Conservation (phyloP, 2,797 vertebrate species). For the Melanotaenia trifasciata region DNA sequence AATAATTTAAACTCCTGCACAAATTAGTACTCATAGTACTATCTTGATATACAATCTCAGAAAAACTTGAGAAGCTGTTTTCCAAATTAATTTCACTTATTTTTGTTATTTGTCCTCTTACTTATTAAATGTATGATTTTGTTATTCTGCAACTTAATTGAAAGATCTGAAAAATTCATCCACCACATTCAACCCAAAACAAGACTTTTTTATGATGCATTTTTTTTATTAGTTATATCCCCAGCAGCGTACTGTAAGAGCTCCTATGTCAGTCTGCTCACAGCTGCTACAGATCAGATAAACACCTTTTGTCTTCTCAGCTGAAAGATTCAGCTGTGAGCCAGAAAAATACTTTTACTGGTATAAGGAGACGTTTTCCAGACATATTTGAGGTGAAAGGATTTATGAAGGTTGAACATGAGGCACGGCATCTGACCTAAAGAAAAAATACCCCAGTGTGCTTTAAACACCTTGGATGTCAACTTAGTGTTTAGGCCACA, state of each 20-base stretch:
- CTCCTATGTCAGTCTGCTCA: constrained; percentile 26
- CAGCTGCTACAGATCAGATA: constrained; percentile 55
- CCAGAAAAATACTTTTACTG: constrained; percentile 28
- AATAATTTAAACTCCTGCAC: background rate
- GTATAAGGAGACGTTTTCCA: constrained; percentile 23
- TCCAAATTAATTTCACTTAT: background rate
- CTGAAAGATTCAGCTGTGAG: constrained; percentile 26
- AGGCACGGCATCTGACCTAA: constrained; percentile 1
- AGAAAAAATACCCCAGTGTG: constrained; percentile 7
- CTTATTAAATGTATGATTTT: background rate
- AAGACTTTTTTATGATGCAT: too few species aligned
- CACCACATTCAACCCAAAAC: background rate
- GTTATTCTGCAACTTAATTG: background rate
- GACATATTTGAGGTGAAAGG: constrained; percentile 17
- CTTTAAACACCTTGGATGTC: constrained; percentile 56
- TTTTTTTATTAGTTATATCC: constrained; percentile 2
- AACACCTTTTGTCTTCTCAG: constrained; percentile 43
- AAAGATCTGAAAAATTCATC: background rate
- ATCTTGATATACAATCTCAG: background rate
- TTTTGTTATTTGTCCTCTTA: too few species aligned
- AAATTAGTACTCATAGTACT: background rate
- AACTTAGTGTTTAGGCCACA: constrained; percentile 52
- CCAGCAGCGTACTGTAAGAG: constrained; percentile 25
- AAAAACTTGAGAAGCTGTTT: background rate
- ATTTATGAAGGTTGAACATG: background rate